Conservation (phyloP, 2,888 invertebrate species). For the Macaria notata region DNA sequence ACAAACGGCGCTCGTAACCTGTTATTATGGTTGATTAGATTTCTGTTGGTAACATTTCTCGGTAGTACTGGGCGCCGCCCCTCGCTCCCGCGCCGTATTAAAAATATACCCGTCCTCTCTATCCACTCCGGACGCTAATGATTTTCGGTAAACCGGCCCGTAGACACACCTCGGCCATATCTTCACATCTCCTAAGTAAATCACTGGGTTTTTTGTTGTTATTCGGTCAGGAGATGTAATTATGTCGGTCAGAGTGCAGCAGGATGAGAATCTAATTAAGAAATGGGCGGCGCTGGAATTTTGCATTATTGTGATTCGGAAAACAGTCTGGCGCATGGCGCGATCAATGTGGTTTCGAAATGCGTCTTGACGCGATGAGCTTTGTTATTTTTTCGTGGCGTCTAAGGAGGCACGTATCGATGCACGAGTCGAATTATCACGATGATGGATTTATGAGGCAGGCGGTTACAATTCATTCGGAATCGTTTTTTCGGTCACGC, state of each 20-base stretch:
- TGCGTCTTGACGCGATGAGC: slow-evolving; percentile 31
- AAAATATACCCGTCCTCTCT: slow-evolving; percentile 78
- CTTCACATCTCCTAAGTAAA: slow-evolving; percentile 78
- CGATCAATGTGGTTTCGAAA: slow-evolving; percentile 31
- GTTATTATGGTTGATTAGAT: slow-evolving; percentile 82
- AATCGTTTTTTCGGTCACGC: slow-evolving; percentile 79
- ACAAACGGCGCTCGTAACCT: slow-evolving; percentile 78
- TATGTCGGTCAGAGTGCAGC: slow-evolving; percentile 81
- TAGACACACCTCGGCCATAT: slow-evolving; percentile 72
- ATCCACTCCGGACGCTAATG: slow-evolving; percentile 77
- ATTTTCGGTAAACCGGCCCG: slow-evolving; percentile 80
- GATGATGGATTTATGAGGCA: slow-evolving; percentile 73
- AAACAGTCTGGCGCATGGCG: slow-evolving; percentile 26
- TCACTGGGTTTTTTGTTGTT: slow-evolving; percentile 73
- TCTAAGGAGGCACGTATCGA: slow-evolving; percentile 49
- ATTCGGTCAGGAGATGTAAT: slow-evolving; percentile 76
- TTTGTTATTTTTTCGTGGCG: slow-evolving; percentile 45
- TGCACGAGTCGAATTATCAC: slow-evolving; percentile 65
- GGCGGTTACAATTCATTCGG: slow-evolving; percentile 69
- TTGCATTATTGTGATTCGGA: slow-evolving; percentile 60
- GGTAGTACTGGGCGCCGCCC: slow-evolving; percentile 79
- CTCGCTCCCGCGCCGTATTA: slow-evolving; percentile 79
- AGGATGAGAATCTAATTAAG: slow-evolving; percentile 79
- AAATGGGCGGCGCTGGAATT: slow-evolving; percentile 68
- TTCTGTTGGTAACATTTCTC: slow-evolving; percentile 82